A percentile compares a stretch with the other conserved stretches of the same genome.
phyloP scores from a whole-genome alignment of 2,888 invertebrate genomes.

The Acleris holmiana region DNA sequence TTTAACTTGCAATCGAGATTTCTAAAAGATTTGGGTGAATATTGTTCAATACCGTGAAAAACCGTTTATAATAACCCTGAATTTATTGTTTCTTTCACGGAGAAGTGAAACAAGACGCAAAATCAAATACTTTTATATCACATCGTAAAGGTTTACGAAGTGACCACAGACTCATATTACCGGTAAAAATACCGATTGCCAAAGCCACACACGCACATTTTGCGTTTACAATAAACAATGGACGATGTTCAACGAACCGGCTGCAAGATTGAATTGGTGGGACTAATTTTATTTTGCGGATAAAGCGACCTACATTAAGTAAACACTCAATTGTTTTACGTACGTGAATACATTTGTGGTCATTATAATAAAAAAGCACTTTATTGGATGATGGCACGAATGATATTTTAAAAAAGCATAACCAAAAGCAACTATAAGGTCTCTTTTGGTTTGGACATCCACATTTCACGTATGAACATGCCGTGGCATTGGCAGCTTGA shows the following conservation, averaged over 20 bases:
- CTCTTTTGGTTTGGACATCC: too few relatives aligned
- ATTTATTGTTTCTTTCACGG: neutral
- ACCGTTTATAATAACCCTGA: slow-evolving; percentile 19
- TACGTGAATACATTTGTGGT: slow-evolving; percentile 17
- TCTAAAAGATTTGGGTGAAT: slow-evolving; percentile 26
- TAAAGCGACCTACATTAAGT: slow-evolving; percentile 12
- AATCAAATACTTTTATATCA: slow-evolving; percentile 11
- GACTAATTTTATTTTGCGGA: slow-evolving; percentile 20
- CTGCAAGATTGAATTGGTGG: slow-evolving; percentile 9
- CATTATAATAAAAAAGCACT: neutral
- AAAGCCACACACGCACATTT: neutral
- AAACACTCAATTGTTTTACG: slow-evolving; percentile 13
- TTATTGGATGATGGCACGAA: too few relatives aligned
- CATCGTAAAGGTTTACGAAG: slow-evolving; percentile 3
- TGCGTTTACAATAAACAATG: slow-evolving; percentile 4
- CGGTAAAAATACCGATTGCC: slow-evolving; percentile 4
- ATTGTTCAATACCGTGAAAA: slow-evolving; percentile 16
- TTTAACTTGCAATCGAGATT: slow-evolving; percentile 21
- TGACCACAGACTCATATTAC: neutral
- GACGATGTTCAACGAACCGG: neutral
- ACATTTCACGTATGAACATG: slow-evolving; percentile 15
- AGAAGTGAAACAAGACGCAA: neutral
- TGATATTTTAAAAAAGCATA: too few relatives aligned
- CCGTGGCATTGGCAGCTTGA: slow-evolving; percentile 28
- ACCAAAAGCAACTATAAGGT: too few relatives aligned